Conservation (phyloP, 2,113 vertebrate species). For the Cercocebus atys region DNA sequence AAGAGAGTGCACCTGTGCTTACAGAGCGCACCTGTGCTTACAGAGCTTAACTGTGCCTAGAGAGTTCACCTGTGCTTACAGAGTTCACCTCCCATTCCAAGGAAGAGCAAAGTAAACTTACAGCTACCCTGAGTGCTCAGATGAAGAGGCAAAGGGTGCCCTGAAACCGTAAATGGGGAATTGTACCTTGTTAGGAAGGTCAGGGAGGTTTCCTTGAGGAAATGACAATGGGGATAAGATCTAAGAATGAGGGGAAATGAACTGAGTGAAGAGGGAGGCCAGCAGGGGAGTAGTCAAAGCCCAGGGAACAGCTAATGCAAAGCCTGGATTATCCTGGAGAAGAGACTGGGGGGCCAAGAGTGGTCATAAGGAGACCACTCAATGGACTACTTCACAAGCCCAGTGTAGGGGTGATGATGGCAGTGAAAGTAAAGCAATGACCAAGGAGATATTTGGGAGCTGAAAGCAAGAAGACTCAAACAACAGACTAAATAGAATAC, state of each 20-base stretch:
- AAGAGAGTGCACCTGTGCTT: neutral
- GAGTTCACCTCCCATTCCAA: neutral
- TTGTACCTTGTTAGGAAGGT: accelerated
- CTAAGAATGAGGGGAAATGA: neutral
- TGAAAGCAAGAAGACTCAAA: neutral
- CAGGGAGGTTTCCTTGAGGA: neutral
- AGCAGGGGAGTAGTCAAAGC: accelerated
- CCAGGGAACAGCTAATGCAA: accelerated
- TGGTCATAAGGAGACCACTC: neutral
- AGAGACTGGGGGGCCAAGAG: neutral
- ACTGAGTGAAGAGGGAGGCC: neutral
- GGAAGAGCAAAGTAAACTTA: accelerated
- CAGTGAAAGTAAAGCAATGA: accelerated
- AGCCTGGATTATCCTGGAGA: neutral
- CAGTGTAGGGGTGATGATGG: accelerated
- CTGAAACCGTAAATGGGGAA: accelerated
- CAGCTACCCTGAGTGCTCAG: too few relatives aligned
- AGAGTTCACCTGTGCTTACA: neutral
- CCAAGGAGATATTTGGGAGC: accelerated
- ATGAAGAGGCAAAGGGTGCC: accelerated
- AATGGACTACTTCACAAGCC: neutral
- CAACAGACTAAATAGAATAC: neutral
- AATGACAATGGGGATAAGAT: neutral
- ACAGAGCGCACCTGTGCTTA: too few relatives aligned
- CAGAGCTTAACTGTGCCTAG: neutral